Evolutionary conservation across 2,113 vertebrate species (phyloP).

Genomic region (Stomatorhinus ivindoensis): DNA sequence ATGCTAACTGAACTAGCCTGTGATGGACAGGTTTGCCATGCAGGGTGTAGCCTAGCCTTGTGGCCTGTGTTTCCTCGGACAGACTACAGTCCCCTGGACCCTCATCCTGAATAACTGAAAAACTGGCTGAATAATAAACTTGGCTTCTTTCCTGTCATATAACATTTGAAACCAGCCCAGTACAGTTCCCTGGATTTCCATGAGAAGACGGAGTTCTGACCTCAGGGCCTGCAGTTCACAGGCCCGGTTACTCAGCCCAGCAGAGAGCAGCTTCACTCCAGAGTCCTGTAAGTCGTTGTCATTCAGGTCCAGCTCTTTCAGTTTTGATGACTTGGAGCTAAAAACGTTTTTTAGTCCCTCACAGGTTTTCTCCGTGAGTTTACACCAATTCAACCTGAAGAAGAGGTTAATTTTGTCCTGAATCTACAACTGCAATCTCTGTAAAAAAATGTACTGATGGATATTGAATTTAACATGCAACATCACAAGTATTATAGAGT

Average conservation of each 20-base stretch:
- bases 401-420: neutral
- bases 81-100: neutral
- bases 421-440: neutral
- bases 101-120: neutral
- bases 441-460: neutral
- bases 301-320: slow-evolving; percentile 10
- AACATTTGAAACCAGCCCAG: neutral
- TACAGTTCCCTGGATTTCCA: neutral
- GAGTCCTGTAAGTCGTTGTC: slow-evolving; percentile 5
- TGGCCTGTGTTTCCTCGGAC: neutral
- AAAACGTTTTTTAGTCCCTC: neutral
- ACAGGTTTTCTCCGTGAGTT: slow-evolving; percentile 4
- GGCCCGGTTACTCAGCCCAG: neutral
- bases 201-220: neutral
- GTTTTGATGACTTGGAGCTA: neutral
- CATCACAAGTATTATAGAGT: neutral
- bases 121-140: neutral
- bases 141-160: neutral
- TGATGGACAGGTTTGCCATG: neutral
- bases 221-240: neutral
- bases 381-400: slow-evolving; percentile 4
- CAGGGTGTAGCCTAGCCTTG: neutral
- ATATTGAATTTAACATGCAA: neutral
- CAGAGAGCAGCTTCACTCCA: slow-evolving; percentile 9
- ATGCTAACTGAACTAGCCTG: neutral